Percentiles rank a stretch among this genome's conserved stretches.
Conservation (phyloP, 2,113 vertebrate genomes). For the Tupaia tana region DNA sequence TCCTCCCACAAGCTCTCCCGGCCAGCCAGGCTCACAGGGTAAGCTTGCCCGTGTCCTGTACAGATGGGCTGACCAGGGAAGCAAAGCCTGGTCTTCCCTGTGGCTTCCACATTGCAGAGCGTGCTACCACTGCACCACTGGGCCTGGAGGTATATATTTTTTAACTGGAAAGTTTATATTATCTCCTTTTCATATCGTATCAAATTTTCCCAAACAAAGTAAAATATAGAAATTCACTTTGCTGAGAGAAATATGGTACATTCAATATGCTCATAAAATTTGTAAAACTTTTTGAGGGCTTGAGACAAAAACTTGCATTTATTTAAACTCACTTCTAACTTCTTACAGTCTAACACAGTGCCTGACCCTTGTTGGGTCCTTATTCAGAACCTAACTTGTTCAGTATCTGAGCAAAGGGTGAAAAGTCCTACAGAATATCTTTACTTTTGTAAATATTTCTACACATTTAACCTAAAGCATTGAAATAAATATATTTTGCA, state of each 20-base stretch:
- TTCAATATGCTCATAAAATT: not conserved
- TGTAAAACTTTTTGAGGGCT: not conserved
- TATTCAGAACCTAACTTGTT: not conserved
- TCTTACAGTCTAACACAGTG: not conserved
- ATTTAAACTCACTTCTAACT: not conserved
- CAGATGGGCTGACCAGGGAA: too few species aligned
- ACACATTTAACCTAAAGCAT: not conserved
- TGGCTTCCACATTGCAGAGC: too few species aligned
- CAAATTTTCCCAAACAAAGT: not conserved
- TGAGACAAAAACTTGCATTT: not conserved
- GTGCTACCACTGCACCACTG: too few species aligned
- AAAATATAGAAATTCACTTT: not conserved
- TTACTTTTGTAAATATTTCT: not conserved
- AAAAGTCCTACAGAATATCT: not conserved
- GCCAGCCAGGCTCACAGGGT: too few species aligned
- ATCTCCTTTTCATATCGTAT: not conserved
- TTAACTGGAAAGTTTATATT: not conserved
- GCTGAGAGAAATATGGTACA: not conserved
- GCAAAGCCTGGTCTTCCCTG: too few species aligned
- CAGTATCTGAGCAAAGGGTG: not conserved
- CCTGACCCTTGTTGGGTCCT: not conserved
- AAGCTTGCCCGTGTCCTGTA: too few species aligned
- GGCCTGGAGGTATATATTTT: not conserved
- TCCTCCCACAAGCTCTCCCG: too few species aligned
- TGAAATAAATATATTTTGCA: not conserved